phyloP scores from a whole-genome alignment of 2,888 invertebrate genomes.

The Dasysyrphus tricinctus region DNA sequence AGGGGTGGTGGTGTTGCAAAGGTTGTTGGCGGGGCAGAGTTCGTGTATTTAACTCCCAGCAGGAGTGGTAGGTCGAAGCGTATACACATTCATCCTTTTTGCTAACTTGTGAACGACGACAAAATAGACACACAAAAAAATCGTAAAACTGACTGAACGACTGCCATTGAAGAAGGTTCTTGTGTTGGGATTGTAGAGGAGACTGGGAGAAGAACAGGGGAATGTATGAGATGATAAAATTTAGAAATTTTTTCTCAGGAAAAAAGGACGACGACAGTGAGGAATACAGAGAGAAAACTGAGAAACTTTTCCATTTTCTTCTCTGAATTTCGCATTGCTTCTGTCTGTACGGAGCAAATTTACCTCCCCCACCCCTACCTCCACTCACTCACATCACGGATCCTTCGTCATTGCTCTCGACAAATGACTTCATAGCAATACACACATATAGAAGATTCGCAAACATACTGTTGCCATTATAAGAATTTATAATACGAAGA shows the following conservation, averaged over 20 bases:
- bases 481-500: slow-evolving; percentile 67
- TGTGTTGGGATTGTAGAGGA: background rate
- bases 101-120: slow-evolving; percentile 64
- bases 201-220: background rate
- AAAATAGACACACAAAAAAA: slow-evolving; percentile 38
- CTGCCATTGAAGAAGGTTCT: slow-evolving; percentile 38
- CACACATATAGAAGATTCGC: slow-evolving; percentile 64
- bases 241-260: slow-evolving; percentile 53
- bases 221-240: slow-evolving; percentile 57
- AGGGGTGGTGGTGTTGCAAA: slow-evolving; percentile 45
- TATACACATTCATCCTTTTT: slow-evolving; percentile 45
- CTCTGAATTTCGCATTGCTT: slow-evolving; percentile 34
- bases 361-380: background rate
- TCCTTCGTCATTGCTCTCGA: slow-evolving; percentile 43
- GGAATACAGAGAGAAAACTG: slow-evolving; percentile 42
- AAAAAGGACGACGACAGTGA: slow-evolving; percentile 41
- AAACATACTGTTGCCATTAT: slow-evolving; percentile 76
- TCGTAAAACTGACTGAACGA: slow-evolving; percentile 50
- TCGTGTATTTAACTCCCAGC: slow-evolving; percentile 66
- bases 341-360: background rate
- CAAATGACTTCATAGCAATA: slow-evolving; percentile 75
- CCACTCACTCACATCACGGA: background rate
- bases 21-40: slow-evolving; percentile 70
- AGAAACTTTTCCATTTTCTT: slow-evolving; percentile 61
- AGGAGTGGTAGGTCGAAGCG: slow-evolving; percentile 36